These are phyloP conservation scores for Nannoperca australis DNA, from an alignment of 2,797 vertebrate species.

Conservation along the genomic window DNA sequence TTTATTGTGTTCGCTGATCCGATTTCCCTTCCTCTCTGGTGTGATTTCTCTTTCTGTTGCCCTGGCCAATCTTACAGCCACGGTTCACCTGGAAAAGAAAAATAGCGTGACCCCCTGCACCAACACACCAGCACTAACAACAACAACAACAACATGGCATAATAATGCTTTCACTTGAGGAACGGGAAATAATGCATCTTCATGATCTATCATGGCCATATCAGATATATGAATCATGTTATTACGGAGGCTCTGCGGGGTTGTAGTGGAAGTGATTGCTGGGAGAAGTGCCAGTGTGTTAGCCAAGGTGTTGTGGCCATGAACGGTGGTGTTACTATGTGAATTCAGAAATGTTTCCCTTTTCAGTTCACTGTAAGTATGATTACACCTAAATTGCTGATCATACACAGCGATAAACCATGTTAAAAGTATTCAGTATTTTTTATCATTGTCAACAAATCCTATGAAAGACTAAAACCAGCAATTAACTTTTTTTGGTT, in stretches of 20 bases:
- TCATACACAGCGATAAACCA: neutral
- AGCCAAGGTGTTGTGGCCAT: constrained; percentile 14
- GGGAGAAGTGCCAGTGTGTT: constrained; percentile 10
- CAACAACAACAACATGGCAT: constrained; percentile 59
- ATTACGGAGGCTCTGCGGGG: constrained; percentile 44
- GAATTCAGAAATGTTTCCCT: constrained; percentile 5
- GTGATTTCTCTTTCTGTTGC: constrained; percentile 81
- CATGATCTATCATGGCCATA: constrained; percentile 72
- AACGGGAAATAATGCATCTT: constrained; percentile 71
- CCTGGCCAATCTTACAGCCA: constrained; percentile 74
- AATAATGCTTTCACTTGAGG: constrained; percentile 69
- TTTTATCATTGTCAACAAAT: neutral
- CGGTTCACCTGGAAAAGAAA: constrained; percentile 72
- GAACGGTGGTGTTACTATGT: constrained; percentile 12
- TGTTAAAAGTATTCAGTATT: neutral
- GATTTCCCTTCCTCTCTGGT: constrained; percentile 77
- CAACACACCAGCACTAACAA: constrained; percentile 57
- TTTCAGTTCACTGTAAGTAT: neutral
- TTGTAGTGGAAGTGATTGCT: constrained; percentile 12
- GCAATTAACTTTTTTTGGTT: neutral
- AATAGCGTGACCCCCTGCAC: constrained; percentile 62
- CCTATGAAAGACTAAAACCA: neutral
- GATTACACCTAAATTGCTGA: neutral
- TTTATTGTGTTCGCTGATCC: constrained; percentile 82
- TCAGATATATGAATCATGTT: constrained; percentile 71